Evolutionary conservation across 53 echinoderm and acorn worm species (phyloP).

Genomic region (Apostichopus leukothele): DNA sequence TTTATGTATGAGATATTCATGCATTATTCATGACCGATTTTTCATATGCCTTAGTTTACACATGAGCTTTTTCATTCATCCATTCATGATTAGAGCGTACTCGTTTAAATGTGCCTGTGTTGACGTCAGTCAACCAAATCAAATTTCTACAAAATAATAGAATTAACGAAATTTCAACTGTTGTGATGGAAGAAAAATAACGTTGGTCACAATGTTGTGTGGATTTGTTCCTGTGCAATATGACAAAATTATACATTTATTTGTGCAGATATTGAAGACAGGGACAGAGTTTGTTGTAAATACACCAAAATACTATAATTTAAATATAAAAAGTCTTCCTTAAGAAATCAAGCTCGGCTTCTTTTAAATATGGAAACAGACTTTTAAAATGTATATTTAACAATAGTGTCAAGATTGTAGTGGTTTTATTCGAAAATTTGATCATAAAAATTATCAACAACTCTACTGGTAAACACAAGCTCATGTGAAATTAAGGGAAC

Average conservation of each 20-base stretch:
- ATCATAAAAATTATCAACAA: not conserved
- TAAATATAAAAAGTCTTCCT: not conserved
- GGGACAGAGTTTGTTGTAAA: too few species aligned
- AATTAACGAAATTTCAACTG: too few species aligned
- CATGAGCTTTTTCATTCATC: conserved; percentile 32
- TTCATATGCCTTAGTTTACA: conserved; percentile 41
- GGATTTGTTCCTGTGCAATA: not conserved
- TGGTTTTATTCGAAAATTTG: not conserved
- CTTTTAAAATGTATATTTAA: not conserved
- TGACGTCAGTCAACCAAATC: not conserved
- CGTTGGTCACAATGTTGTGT: too few species aligned
- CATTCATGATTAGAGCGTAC: not conserved
- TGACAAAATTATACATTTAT: not conserved
- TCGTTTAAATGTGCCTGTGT: not conserved
- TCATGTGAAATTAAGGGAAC: conserved; percentile 22
- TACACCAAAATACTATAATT: too few species aligned
- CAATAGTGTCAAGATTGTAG: not conserved
- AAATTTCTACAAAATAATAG: too few species aligned
- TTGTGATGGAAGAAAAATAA: too few species aligned
- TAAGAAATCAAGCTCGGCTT: not conserved
- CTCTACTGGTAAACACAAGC: not conserved
- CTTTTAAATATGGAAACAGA: not conserved
- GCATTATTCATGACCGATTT: conserved; percentile 4
- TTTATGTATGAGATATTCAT: conserved; percentile 26
- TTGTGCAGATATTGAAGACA: too few species aligned